A percentile compares a stretch with the other conserved stretches of the same genome.
Evolutionary conservation across 2,113 vertebrate genomes (phyloP).

Genomic region (Caranx melampygus): DNA sequence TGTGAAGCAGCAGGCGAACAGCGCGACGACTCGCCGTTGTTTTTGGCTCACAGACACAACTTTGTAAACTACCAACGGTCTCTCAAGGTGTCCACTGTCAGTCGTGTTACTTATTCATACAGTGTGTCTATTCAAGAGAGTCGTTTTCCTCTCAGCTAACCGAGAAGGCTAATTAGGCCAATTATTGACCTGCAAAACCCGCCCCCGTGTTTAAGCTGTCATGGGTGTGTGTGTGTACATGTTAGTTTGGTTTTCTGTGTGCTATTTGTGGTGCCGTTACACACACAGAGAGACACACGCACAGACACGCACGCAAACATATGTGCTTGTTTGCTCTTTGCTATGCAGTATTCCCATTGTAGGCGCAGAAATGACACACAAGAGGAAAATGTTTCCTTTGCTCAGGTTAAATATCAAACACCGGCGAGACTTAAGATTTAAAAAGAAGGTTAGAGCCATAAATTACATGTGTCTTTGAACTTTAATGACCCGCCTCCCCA

Average conservation of each 20-base stretch:
- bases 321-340: not conserved
- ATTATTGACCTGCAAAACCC: not conserved
- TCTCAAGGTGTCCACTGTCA: slow-evolving; percentile 73
- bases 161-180: not conserved
- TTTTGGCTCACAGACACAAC: slow-evolving; percentile 10
- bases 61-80: slow-evolving; percentile 34
- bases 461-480: not conserved
- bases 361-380: too few relatives aligned
- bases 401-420: not conserved
- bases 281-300: not conserved
- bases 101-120: slow-evolving; percentile 73
- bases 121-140: not conserved
- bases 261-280: not conserved
- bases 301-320: not conserved
- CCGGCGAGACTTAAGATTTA: not conserved
- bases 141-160: not conserved
- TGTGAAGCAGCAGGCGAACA: not conserved
- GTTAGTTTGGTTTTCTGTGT: not conserved
- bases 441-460: not conserved
- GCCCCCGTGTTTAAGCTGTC: not conserved
- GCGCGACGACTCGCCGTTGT: not conserved
- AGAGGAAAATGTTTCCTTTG: not conserved
- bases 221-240: slow-evolving; percentile 9
- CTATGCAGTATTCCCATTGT: too few relatives aligned
- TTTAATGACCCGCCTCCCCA: not conserved